Evolutionary conservation across 2,113 vertebrate genomes (phyloP), one percentile per base, ranked within the genome.

Genomic region (Brachionichthys hirsutus): DNA sequence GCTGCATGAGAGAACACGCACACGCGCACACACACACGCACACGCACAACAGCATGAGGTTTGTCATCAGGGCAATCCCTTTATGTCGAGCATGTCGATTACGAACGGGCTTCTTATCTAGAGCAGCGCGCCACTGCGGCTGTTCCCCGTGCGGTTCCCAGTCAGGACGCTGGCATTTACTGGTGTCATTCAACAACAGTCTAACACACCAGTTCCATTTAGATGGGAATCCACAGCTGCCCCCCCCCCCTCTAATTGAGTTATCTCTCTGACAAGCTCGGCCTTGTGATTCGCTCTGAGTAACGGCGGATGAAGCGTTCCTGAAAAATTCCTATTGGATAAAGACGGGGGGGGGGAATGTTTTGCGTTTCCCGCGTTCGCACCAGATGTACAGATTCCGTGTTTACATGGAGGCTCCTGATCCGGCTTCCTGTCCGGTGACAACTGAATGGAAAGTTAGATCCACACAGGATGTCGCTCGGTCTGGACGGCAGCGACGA

Each of bases 1-100:
- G 82, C 97, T 98, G 85, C 64, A 61, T 0, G 17, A 65, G 11
- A 42, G 12, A 47, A 54, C 10, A 54, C 35, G 72, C 16, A 34
- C 15, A 63, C 54, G 51, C 16, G 41, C 9, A 49, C 35, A 73
- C 16, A 34, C 15, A 63, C 54, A 53, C 16, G 41, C 9, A 49
- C 34, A 11, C 49, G 38, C 42, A 20, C 42, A 30, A 30, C 24
- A 2, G 24, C 24, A 30, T 30, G 24, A 30, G 24, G 24, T n/a
- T n/a, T n/a, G n/a, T n/a, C n/a, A n/a, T n/a, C n/a, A n/a, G n/a
- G n/a, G n/a, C n/a, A n/a, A n/a, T n/a, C n/a, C n/a, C n/a, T n/a
- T n/a, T n/a, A n/a, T n/a, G n/a, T n/a, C n/a, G n/a, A n/a, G n/a
- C n/a, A n/a, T n/a, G n/a, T n/a, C 1, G 24, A 30, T 30, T 2